These are phyloP conservation scores for Megaptera novaeangliae DNA, from an alignment of 2,113 vertebrate species.

Conservation along the genomic window DNA sequence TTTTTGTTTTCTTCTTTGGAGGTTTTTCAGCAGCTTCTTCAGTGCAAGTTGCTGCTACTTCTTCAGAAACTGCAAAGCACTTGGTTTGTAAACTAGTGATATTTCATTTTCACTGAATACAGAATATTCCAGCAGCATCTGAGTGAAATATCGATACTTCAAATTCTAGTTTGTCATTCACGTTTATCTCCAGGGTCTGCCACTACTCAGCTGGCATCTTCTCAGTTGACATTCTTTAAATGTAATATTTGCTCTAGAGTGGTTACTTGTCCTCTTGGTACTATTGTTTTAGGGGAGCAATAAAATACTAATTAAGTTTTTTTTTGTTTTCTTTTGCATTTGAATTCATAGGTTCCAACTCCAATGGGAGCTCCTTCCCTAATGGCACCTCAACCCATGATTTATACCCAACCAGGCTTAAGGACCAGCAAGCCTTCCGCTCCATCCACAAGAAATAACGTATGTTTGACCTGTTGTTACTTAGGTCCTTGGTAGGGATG, in stretches of 20 bases:
- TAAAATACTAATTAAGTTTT: background rate
- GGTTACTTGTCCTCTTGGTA: background rate
- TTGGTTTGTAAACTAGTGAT: conserved; percentile 78
- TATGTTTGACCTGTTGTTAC: conserved; percentile 50
- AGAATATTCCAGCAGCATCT: conserved; percentile 90
- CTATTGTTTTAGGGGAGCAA: background rate
- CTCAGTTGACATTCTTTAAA: background rate
- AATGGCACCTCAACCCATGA: conserved; percentile 88
- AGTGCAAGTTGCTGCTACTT: background rate
- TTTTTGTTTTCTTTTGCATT: background rate
- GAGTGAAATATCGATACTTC: conserved; percentile 83
- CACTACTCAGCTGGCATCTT: conserved; percentile 85
- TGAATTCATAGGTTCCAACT: conserved; percentile 84
- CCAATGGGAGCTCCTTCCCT: conserved; percentile 88
- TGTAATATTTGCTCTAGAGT: background rate
- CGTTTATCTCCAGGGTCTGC: conserved; percentile 84
- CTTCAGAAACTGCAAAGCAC: conserved; percentile 50
- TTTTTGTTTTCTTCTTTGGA: conserved; percentile 77
- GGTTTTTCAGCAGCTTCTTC: conserved; percentile 41
- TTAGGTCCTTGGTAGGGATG: background rate
- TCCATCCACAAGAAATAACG: conserved; percentile 89
- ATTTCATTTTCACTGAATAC: conserved; percentile 89
- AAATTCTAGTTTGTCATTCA: conserved; percentile 90
- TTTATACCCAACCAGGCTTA: conserved; percentile 89
- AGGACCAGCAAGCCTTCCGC: conserved; percentile 89